Evolutionary conservation across 2,113 vertebrate genomes (phyloP), one percentile per base, ranked within the genome.

Genomic region (Nycticryphes semicollaris): DNA sequence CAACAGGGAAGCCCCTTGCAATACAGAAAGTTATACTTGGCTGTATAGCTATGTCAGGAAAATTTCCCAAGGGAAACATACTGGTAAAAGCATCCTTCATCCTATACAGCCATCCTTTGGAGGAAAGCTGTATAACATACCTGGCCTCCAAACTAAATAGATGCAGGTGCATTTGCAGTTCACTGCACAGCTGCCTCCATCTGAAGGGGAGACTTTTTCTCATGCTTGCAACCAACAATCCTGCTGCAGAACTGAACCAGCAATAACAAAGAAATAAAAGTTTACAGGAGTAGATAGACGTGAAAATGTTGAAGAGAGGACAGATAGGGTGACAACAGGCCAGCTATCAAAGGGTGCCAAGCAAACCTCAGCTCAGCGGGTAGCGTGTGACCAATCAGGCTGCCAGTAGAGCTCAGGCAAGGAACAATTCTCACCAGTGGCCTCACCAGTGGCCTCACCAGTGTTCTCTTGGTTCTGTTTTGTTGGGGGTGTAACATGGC

Each of bases 241-340:
- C 33, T 31, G 80, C 51, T 72, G 43, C 48, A 84, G 45, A 81
- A 87, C 37, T 67, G 59, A 93, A 59, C 18, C n/a, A 75, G 76
- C 14, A 70, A 50, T 33, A 74, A 45, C 31, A 95, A 91, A 87
- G 51, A 91, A 90, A 84, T 62, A 53, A n/a, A 80, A 62, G 11
- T 59, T 69, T 78, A 84, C 79, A 59, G 84, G 21, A 84, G 67
- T 11, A 39, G 43, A 59, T 12, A 94, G 35, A 51, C 4, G 5
- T n/a, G 62, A 48, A 87, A 82, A 77, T 25, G 51, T 25, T 81
- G 64, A 76, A 66, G 60, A 70, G 56, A 88, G 17, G 51, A 63
- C 20, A 79, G 77, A 48, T 82, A 77, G 19, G 24, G 23, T 91
- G 79, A 78, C 0, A 17, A 74, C 37, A 81, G 59, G 39, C 50